Evolutionary conservation across 2,888 invertebrate genomes (phyloP).

Genomic region (Parnassius apollo): DNA sequence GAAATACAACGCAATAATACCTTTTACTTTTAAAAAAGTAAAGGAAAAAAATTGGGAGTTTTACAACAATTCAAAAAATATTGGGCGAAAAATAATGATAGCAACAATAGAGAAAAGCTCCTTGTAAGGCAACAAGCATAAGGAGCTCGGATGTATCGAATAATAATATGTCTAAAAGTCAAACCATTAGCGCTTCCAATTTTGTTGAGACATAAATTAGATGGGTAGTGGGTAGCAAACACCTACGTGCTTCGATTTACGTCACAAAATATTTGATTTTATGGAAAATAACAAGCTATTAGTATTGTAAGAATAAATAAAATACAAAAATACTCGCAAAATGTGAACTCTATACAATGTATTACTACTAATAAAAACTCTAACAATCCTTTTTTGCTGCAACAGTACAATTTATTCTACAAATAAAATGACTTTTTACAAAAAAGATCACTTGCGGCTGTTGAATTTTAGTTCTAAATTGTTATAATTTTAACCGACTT

Average conservation of each 20-base stretch:
- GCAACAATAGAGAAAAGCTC: not conserved
- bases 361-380: no score
- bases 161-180: not conserved
- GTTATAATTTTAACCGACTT: no score
- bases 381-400: no score
- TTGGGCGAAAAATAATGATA: constrained; percentile 2
- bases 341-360: no score
- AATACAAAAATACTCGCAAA: no score
- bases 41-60: no score
- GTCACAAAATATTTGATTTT: not conserved
- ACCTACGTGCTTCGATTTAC: not conserved
- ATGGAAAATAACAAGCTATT: constrained; percentile 2
- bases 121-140: constrained; percentile 7
- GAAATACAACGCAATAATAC: not conserved
- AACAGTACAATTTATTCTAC: no score
- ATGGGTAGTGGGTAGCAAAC: constrained; percentile 2
- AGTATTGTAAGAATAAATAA: not conserved
- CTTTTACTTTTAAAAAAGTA: not conserved
- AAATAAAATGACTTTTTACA: no score
- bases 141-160: constrained; percentile 11
- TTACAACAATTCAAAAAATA: constrained; percentile 1
- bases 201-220: not conserved
- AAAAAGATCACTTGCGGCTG: no score
- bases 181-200: constrained; percentile 1
- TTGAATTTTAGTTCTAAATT: no score